Conservation (phyloP, 2,797 vertebrate species). For the Mormyrus proboscirostris region DNA sequence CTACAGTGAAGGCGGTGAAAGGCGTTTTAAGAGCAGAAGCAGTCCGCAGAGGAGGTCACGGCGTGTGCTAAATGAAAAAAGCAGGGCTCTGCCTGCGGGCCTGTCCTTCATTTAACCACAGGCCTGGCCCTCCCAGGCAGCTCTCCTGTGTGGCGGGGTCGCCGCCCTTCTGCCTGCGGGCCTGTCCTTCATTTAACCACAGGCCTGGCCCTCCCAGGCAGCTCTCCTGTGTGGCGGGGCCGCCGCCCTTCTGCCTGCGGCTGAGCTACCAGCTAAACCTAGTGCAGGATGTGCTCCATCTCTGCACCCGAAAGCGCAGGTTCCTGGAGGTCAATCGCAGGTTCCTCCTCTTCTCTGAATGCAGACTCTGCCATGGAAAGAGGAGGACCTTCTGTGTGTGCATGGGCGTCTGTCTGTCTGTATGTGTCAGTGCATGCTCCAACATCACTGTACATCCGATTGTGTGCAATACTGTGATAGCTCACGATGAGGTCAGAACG, state of each 20-base stretch:
- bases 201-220: not conserved
- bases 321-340: not conserved
- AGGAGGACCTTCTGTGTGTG: not conserved
- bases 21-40: not conserved
- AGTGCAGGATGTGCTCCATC: not conserved
- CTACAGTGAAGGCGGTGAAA: not conserved
- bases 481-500: not conserved
- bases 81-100: not conserved
- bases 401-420: not conserved
- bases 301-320: not conserved
- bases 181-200: not conserved
- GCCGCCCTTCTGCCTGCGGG: not conserved
- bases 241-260: not conserved
- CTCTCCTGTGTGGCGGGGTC: too few species aligned
- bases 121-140: too few species aligned
- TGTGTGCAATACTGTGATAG: not conserved
- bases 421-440: constrained; percentile 14
- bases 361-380: not conserved
- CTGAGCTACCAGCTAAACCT: not conserved
- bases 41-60: not conserved
- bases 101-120: not conserved
- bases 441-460: not conserved
- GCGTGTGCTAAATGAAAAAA: constrained; percentile 1
- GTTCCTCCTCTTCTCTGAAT: not conserved
- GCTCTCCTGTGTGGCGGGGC: not conserved